Base-by-base conservation (phyloP, 2,888 invertebrate species). In the Drosophila rubida region DNA sequence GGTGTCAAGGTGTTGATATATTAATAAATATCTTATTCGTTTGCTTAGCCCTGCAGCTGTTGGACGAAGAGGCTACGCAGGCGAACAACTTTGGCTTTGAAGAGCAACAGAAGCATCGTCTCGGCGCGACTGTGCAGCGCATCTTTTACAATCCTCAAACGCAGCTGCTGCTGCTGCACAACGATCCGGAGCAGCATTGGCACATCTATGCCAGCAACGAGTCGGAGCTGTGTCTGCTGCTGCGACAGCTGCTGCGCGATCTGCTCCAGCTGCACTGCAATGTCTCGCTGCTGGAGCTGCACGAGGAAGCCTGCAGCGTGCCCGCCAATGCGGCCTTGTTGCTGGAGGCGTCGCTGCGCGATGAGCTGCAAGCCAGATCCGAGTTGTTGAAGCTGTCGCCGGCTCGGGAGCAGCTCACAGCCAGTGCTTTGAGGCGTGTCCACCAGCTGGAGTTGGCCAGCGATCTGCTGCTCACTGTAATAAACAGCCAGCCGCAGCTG, bases 321-420 rank as follows among this genome's bases (percentile, higher is more conserved):
- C 59, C 59, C 0, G 42, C 16, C 8, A 62, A 77, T 23, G 64
- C 61, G 0, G 57, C 78, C 1, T 16, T 75, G 1, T 59, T 79
- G 1, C 64, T 91, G 11, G 90, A 90, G 27, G 79, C 79, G 5
- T 80, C 84, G 0, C 50, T 91, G 30, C 69, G 83, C 6, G 78
- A 80, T n/a, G 91, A 91, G 60, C 58, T 86, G 4, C 51, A 72
- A 1, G 72, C 76, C 11, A 66, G 61, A 39, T 11, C 45, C 2
- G 55, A 62, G 5, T 25, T 72, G 5, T 14, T 72, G 9, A 16
- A 65, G 23, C 11, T 30, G 14, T 45, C 57, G 6, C 22, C 53
- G 4, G 0, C 6, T 1, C 41, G 6, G 0, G 0, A 11, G 2
- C 45, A 55, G 22, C 7, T 25, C 11, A 32, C 5, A 9, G 16